These are phyloP conservation scores for Centrocercus urophasianus DNA, from an alignment of 2,113 vertebrate genomes.

Conservation along the genomic window DNA sequence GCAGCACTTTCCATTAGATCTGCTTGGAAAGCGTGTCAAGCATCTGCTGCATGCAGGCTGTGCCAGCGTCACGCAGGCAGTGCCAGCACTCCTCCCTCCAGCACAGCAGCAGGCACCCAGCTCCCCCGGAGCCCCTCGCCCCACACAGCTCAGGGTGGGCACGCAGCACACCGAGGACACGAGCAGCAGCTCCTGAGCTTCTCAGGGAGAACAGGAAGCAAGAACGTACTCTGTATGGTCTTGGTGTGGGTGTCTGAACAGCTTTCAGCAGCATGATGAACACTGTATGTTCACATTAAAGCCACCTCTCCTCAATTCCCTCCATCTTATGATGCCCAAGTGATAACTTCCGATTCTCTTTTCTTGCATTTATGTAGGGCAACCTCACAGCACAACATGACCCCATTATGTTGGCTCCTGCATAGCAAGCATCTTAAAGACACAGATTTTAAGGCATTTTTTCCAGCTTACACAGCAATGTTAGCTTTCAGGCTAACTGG, in stretches of 20 bases:
- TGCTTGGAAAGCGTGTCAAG: neutral
- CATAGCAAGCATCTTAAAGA: neutral
- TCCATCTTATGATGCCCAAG: neutral
- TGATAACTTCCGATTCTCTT: neutral
- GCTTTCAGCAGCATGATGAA: neutral
- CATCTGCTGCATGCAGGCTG: neutral
- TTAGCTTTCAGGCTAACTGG: neutral
- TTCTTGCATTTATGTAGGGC: neutral
- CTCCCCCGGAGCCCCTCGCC: neutral
- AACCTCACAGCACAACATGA: neutral
- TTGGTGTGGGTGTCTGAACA: neutral
- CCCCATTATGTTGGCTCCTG: neutral
- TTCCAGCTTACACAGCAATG: rapidly evolving
- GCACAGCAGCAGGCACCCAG: neutral
- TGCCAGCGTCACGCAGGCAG: rapidly evolving
- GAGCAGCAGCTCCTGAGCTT: rapidly evolving
- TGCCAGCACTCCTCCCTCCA: neutral
- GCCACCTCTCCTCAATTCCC: neutral
- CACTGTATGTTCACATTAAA: rapidly evolving
- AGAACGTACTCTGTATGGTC: neutral
- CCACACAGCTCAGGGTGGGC: rapidly evolving
- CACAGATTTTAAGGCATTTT: neutral
- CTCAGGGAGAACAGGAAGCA: neutral
- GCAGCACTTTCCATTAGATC: neutral
- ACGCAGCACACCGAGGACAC: neutral